A percentile compares a stretch with the other conserved stretches of the same genome.
Conservation (phyloP, 2,797 vertebrate species). For the Spea hammondii region DNA sequence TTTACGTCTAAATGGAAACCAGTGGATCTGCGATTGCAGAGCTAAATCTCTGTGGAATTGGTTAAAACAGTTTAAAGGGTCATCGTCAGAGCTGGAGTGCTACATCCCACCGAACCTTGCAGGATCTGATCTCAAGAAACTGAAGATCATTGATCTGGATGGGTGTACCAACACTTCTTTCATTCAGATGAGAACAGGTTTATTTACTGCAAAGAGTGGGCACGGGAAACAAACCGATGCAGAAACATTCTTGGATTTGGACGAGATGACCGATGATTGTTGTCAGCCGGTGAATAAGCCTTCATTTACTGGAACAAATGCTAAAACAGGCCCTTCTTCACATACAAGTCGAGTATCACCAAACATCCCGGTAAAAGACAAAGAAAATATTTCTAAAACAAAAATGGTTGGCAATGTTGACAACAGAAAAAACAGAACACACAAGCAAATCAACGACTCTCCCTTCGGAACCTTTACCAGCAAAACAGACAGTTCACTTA, state of each 20-base stretch:
- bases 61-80: constrained; percentile 95
- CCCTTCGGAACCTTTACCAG: constrained; percentile 90
- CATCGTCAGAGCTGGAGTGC: constrained; percentile 91
- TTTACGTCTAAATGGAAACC: constrained; percentile 92
- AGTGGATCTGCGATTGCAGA: constrained; percentile 96
- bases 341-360: constrained; percentile 80
- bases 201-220: constrained; percentile 78
- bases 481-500: constrained; percentile 82
- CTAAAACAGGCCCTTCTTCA: constrained; percentile 72
- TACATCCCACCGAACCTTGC: constrained; percentile 77
- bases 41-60: constrained; percentile 93
- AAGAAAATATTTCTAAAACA: constrained; percentile 90
- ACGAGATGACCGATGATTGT: constrained; percentile 76
- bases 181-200: constrained; percentile 76
- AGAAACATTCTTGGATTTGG: constrained; percentile 68
- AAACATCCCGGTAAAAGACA: constrained; percentile 86
- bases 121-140: constrained; percentile 84
- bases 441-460: constrained; percentile 88
- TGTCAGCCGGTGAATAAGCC: constrained; percentile 90
- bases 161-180: constrained; percentile 77
- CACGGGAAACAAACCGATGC: constrained; percentile 75
- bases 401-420: constrained; percentile 76
- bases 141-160: constrained; percentile 82
- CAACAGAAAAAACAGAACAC: constrained; percentile 83
- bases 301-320: constrained; percentile 85